Evolutionary conservation across 2,113 vertebrate genomes (phyloP).

Genomic region (Litocranius walleri): DNA sequence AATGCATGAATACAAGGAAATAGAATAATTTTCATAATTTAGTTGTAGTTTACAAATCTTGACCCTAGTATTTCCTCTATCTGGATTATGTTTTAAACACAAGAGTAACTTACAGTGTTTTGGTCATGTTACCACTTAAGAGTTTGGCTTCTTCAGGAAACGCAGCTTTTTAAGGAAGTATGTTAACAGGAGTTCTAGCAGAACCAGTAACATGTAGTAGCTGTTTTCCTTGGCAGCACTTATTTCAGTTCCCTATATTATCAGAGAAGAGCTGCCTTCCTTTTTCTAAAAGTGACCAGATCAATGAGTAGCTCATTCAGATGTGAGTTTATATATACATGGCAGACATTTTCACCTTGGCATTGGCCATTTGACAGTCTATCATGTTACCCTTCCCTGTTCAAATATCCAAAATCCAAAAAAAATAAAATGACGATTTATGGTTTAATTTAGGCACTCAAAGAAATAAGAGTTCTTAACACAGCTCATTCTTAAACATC

Average conservation of each 20-base stretch:
- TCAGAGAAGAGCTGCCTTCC: slow-evolving; percentile 18
- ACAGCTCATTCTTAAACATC: background rate
- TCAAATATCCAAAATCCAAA: background rate
- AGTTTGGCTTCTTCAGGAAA: slow-evolving; percentile 24
- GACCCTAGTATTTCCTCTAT: slow-evolving; percentile 56
- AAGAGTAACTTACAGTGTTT: background rate
- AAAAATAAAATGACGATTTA: background rate
- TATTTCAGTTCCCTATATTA: background rate
- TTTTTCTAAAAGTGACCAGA: background rate
- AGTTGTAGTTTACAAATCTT: slow-evolving; percentile 46
- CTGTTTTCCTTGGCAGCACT: slow-evolving; percentile 41
- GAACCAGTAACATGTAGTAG: background rate
- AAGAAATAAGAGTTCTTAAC: background rate
- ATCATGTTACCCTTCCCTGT: background rate
- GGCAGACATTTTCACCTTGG: background rate
- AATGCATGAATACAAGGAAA: slow-evolving; percentile 51
- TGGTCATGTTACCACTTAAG: background rate
- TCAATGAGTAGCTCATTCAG: background rate
- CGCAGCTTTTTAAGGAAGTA: background rate
- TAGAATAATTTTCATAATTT: slow-evolving; percentile 15
- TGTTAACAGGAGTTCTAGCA: background rate
- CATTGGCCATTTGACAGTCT: background rate
- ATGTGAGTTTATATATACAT: background rate
- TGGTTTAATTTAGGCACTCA: background rate
- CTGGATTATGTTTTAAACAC: background rate